Base-by-base conservation (phyloP, 2,888 invertebrate genomes). In the Apotomis betuletana region DNA sequence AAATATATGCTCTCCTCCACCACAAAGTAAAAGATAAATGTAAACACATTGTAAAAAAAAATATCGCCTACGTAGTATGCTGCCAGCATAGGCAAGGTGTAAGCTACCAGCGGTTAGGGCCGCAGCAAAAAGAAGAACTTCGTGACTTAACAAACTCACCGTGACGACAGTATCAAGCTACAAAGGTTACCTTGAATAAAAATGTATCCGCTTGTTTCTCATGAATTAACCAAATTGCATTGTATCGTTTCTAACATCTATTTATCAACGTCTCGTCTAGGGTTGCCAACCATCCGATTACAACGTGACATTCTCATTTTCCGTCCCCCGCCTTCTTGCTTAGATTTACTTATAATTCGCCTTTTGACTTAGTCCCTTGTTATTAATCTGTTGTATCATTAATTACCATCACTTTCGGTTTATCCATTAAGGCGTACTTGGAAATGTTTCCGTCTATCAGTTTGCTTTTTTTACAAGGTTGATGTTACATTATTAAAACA, bases 221-320 rank as follows among this genome's bases (percentile, higher is more conserved):
- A 44, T 44, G 38, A 65, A 27, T 46, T 46, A 55, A 15, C 15
- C 41, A 55, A 54, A 55, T 12, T 12, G n/a, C 27, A 57, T 55
- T 54, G 15, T 55, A 49, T 65, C 70, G 60, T 61, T 61, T 57
- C 49, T n/a, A 55, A 52, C n/a, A 15, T 65, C 74, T 67, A 76
- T 76, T 69, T 69, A 76, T 76, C 76, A 74, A 67, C 57, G 76
- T 74, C 75, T 58, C 61, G 68, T 76, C 74, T 70, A 54, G 76
- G 74, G 72, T 70, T 72, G 68, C 74, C 67, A 59, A 52, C 67
- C 74, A 75, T 75, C 75, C 75, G 77, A 77, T 75, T 75, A 74
- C 74, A 64, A 65, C 74, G 74, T 75, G 77, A 77, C 77, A 75
- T 77, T 75, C 74, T 77, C 77, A 77, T 77, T 76, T 75, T 74